phyloP scores from a whole-genome alignment of 2,888 invertebrate genomes.

The Phania funesta region DNA sequence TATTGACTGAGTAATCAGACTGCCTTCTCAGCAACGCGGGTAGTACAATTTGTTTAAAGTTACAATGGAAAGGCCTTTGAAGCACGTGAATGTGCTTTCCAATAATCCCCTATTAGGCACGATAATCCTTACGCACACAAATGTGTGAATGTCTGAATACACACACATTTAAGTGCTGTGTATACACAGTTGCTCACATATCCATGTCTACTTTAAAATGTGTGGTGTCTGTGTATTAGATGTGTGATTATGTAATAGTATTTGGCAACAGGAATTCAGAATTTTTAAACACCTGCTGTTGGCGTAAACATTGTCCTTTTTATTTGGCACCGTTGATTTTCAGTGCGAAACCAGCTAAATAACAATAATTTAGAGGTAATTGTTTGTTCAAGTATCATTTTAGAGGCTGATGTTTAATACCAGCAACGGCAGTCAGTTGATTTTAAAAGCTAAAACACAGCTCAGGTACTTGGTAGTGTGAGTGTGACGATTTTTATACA shows the following conservation, averaged over 20 bases:
- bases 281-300: constrained; percentile 36
- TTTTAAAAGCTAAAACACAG: not conserved
- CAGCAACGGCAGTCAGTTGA: not conserved
- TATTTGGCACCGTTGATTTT: constrained; percentile 42
- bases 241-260: constrained; percentile 33
- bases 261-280: constrained; percentile 50
- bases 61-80: not conserved
- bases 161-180: not conserved
- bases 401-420: not conserved
- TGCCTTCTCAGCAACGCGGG: too few species aligned
- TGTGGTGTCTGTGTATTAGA: constrained; percentile 19
- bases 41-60: not conserved
- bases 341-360: constrained; percentile 20
- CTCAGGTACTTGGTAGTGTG: not conserved
- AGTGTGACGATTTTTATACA: not conserved
- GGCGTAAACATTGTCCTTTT: not conserved
- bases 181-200: not conserved
- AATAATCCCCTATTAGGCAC: constrained; percentile 17
- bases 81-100: not conserved
- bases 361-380: constrained; percentile 57
- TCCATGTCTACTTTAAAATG: not conserved
- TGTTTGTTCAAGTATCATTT: constrained; percentile 53
- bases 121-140: constrained; percentile 19
- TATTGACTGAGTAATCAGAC: not conserved
- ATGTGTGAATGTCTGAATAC: not conserved